Conservation (phyloP, 2,113 vertebrate species). For the Alectura lathami region DNA sequence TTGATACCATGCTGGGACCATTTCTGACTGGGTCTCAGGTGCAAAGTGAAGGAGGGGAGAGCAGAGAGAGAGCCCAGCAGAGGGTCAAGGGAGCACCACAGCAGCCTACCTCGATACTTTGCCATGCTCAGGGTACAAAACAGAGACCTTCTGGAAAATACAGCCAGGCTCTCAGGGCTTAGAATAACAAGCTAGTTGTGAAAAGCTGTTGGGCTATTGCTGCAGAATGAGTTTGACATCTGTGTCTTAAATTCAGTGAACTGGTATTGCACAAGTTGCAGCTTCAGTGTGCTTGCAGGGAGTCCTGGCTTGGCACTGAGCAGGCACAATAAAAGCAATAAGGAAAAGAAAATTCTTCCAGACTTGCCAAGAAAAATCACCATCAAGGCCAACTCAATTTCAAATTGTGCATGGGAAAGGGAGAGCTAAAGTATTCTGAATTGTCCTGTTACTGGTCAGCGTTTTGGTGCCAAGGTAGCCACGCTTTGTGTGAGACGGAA, state of each 20-base stretch:
- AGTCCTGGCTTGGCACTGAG: background rate
- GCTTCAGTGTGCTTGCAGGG: background rate
- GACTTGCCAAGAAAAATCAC: slow-evolving; percentile 15
- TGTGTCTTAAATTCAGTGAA: background rate
- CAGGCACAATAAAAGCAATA: background rate
- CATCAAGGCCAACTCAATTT: background rate
- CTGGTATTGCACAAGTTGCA: background rate
- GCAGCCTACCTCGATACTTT: background rate
- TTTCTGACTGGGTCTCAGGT: background rate
- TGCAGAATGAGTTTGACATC: background rate
- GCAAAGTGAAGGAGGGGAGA: background rate
- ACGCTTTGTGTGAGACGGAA: background rate
- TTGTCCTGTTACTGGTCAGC: background rate
- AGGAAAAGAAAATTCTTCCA: background rate
- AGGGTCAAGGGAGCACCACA: background rate
- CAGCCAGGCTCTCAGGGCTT: background rate
- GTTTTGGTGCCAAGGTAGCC: background rate
- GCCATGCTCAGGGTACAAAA: rapidly evolving
- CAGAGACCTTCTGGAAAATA: background rate
- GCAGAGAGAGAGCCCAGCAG: background rate
- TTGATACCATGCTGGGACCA: background rate
- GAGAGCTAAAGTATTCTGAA: slow-evolving; percentile 8
- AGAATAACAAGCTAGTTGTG: background rate
- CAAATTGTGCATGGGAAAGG: background rate
- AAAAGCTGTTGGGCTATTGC: background rate